Evolutionary conservation across 2,888 invertebrate genomes (phyloP), one percentile per base, ranked within the genome.

Genomic region (Dinocampus coccinellae): DNA sequence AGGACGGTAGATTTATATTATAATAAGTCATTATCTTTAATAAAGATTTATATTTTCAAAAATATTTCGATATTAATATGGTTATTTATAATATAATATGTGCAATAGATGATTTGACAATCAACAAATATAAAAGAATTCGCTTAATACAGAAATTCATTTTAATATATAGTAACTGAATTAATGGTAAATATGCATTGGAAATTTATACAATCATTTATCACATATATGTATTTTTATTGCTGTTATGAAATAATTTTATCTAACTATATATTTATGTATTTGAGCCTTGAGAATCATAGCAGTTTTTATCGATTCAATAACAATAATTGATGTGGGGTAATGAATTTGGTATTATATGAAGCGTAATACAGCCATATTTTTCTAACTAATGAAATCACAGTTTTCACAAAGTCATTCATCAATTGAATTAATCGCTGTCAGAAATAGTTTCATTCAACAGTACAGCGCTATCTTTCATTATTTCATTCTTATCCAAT

Each of bases 391-490:
- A 55, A 7, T 13, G 26, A 20, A 47, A 47, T 47, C 47, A 47
- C 47, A 47, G 47, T 47, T 47, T 47, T 6, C 3, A 47, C 47
- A 47, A 16, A 13, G 55, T 26, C 26, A 22, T 11, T 26, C 4
- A 55, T 24, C 1, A 55, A 7, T 55, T 55, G 11, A 55, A 36
- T 67, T 55, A 76, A 57, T 76, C 76, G 61, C 74, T 76, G 26
- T 74, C 76, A 11, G 76, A 72, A 9, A 39, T 36, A n/a, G 13
- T 33, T 10, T 34, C 34, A n/a, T 58, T 16, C 9, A 58, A n/a
- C 3, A 29, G 34, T 34, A 58, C 13, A 58, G 33, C 20, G 4
- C 20, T 34, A 34, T 58, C 33, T 22, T 55, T 55, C 9, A 3
- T 22, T 10, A 24, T 24, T 55, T 55, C 10, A 13, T 24, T 0